phyloP scores from a whole-genome alignment of 2,113 vertebrate species.

The Oceanodroma tethys region DNA sequence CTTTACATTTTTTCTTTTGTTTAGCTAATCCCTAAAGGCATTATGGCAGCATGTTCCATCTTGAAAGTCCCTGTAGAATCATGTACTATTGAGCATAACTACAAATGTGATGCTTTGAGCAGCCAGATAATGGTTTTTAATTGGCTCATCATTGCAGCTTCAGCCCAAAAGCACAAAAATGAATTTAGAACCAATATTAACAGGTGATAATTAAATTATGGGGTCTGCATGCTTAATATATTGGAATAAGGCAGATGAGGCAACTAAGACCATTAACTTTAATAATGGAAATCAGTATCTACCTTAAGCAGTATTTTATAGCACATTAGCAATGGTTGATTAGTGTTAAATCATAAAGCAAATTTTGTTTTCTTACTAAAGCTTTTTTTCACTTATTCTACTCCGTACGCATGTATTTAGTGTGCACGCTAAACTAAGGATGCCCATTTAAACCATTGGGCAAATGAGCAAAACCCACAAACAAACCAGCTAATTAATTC shows the following conservation, averaged over 20 bases:
- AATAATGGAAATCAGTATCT: constrained; percentile 58
- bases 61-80: constrained; percentile 46
- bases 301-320: constrained; percentile 65
- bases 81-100: constrained; percentile 32
- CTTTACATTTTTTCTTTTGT: constrained; percentile 57
- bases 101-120: constrained; percentile 57
- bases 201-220: constrained; percentile 75
- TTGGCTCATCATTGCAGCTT: constrained; percentile 67
- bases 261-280: constrained; percentile 66
- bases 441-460: not conserved
- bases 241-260: constrained; percentile 57
- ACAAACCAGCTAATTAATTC: not conserved
- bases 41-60: constrained; percentile 38
- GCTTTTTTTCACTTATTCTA: not conserved
- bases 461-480: not conserved
- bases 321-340: constrained; percentile 60
- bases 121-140: constrained; percentile 71
- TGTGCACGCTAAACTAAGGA: not conserved
- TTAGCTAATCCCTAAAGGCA: constrained; percentile 49
- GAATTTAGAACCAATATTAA: constrained; percentile 72
- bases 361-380: constrained; percentile 53
- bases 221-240: constrained; percentile 63
- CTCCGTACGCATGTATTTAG: not conserved
- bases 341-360: constrained; percentile 63
- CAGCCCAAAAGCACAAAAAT: constrained; percentile 69